Percentiles rank a stretch among this genome's conserved stretches.
Evolutionary conservation across 2,113 vertebrate genomes (phyloP).

Genomic region (Erythrolamprus reginae): DNA sequence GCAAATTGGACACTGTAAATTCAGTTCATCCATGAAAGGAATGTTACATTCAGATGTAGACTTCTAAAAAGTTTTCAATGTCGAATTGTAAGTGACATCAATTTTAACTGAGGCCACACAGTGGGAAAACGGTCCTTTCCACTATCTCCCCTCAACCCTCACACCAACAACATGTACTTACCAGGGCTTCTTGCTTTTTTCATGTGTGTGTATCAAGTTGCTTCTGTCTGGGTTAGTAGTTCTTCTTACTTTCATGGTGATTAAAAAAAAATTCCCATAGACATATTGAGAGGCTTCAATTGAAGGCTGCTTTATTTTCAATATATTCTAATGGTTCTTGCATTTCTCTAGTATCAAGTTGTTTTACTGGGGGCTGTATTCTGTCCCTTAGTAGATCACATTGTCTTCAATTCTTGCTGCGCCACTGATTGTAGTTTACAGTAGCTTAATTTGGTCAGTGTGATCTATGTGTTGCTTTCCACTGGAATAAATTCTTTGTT

Average conservation of each 20-base stretch:
- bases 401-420: background rate
- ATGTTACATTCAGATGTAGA: background rate
- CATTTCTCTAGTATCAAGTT: background rate
- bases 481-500: background rate
- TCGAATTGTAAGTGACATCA: background rate
- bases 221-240: background rate
- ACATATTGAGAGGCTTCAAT: background rate
- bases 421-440: constrained; percentile 48
- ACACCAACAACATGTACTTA: background rate
- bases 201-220: background rate
- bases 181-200: background rate
- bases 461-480: constrained; percentile 39
- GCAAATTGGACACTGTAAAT: background rate
- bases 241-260: background rate
- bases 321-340: background rate
- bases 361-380: background rate
- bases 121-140: background rate
- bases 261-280: background rate
- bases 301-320: background rate
- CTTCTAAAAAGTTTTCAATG: background rate
- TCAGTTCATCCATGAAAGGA: background rate
- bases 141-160: background rate
- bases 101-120: background rate
- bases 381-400: background rate
- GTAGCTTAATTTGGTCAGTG: constrained; percentile 47